phyloP scores from a whole-genome alignment of 2,888 invertebrate species.

The Rhagophthalmus giganteus region DNA sequence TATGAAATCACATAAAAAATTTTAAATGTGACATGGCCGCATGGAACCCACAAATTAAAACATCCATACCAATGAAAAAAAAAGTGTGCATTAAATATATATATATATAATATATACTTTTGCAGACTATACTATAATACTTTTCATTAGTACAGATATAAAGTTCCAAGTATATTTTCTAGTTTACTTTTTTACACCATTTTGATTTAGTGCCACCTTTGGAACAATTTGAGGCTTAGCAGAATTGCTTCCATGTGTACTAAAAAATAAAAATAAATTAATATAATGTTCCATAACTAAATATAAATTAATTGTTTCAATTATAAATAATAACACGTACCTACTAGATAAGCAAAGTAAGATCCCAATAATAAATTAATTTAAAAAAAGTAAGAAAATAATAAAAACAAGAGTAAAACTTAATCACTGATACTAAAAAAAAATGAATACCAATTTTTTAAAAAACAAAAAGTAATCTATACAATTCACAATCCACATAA shows the following conservation, averaged over 20 bases:
- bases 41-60: constrained; percentile 46
- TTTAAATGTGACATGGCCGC: constrained; percentile 50
- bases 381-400: not conserved
- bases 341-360: no score
- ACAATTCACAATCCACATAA: no score
- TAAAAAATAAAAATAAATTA: constrained; percentile 2
- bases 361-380: not conserved
- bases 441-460: no score
- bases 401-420: not conserved
- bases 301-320: not conserved
- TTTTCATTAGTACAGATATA: constrained; percentile 45
- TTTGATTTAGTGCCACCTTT: constrained; percentile 47
- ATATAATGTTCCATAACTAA: not conserved
- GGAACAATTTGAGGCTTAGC: constrained; percentile 32
- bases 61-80: constrained; percentile 27
- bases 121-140: constrained; percentile 14
- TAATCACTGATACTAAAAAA: not conserved
- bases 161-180: constrained; percentile 22
- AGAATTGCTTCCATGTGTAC: constrained; percentile 10
- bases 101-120: constrained; percentile 8
- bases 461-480: no score
- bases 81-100: constrained; percentile 18
- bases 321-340: no score
- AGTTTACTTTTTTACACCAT: constrained; percentile 49
- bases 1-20: constrained; percentile 53